phyloP scores from a whole-genome alignment of 2,797 vertebrate genomes.

The Menidia menidia region DNA sequence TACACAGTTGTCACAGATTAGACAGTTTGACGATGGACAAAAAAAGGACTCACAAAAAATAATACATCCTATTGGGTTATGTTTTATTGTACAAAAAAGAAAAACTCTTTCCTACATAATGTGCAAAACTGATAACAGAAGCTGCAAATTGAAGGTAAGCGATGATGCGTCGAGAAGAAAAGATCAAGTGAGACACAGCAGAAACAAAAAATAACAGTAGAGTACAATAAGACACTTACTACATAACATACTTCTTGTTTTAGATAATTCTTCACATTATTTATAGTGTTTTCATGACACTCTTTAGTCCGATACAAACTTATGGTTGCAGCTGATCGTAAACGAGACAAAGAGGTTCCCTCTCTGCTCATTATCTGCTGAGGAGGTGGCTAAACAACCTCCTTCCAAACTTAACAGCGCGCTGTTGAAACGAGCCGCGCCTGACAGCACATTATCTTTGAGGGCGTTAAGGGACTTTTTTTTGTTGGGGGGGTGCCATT shows the following conservation, averaged over 20 bases:
- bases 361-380: slow-evolving; percentile 74
- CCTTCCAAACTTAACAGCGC: slow-evolving; percentile 57
- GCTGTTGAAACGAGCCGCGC: slow-evolving; percentile 43
- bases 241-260: slow-evolving; percentile 56
- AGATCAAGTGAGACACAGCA: slow-evolving; percentile 63
- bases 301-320: slow-evolving; percentile 49
- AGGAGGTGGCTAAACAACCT: slow-evolving; percentile 77
- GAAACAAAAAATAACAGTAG: slow-evolving; percentile 29
- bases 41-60: not conserved
- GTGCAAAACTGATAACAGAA: slow-evolving; percentile 71
- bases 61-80: slow-evolving; percentile 14
- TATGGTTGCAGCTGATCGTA: slow-evolving; percentile 62
- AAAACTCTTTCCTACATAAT: slow-evolving; percentile 50
- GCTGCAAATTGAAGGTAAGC: slow-evolving; percentile 41
- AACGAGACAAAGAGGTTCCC: slow-evolving; percentile 80
- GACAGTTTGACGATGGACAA: not conserved
- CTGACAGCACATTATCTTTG: slow-evolving; percentile 70
- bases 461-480: slow-evolving; percentile 50
- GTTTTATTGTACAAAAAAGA: slow-evolving; percentile 59
- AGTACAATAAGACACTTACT: slow-evolving; percentile 66
- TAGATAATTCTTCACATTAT: slow-evolving; percentile 88
- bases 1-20: not conserved
- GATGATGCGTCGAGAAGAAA: slow-evolving; percentile 24
- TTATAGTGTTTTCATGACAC: slow-evolving; percentile 74
- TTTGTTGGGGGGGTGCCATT: slow-evolving; percentile 46